phyloP scores from a whole-genome alignment of 1,140 invertebrate genomes.

The Chymomyza costata region DNA sequence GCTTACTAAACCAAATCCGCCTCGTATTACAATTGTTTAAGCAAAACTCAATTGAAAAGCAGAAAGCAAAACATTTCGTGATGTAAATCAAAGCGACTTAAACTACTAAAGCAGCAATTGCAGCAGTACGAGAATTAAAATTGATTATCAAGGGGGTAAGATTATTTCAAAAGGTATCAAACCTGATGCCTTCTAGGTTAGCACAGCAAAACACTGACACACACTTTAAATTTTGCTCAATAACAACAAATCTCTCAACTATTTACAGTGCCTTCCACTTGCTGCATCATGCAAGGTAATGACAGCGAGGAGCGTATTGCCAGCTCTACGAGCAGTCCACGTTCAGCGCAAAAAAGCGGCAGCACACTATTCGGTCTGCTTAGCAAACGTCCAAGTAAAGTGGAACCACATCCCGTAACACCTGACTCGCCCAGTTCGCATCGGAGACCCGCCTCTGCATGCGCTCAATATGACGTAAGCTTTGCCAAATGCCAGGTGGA shows the following conservation, averaged over 20 bases:
- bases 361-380: slow-evolving; percentile 55
- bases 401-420: slow-evolving; percentile 53
- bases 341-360: slow-evolving; percentile 44
- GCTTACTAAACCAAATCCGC: no score
- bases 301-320: slow-evolving; percentile 65
- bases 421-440: slow-evolving; percentile 51
- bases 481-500: slow-evolving; percentile 47
- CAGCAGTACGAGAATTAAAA: no score
- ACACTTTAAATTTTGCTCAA: no score
- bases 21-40: no score
- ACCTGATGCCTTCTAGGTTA: no score
- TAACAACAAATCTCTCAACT: slow-evolving; percentile 14
- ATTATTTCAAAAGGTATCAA: no score
- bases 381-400: slow-evolving; percentile 56
- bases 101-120: no score
- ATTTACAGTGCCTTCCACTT: slow-evolving; percentile 2
- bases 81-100: no score
- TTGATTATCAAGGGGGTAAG: no score
- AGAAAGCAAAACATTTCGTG: no score
- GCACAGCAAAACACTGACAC: no score
- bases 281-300: slow-evolving; percentile 35
- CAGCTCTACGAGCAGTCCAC: slow-evolving; percentile 52
- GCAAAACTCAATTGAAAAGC: no score
- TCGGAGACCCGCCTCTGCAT: slow-evolving; percentile 41
- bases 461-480: slow-evolving; percentile 56